phyloP scores from a whole-genome alignment of 1,140 invertebrate species.

The Pararge aegeria region DNA sequence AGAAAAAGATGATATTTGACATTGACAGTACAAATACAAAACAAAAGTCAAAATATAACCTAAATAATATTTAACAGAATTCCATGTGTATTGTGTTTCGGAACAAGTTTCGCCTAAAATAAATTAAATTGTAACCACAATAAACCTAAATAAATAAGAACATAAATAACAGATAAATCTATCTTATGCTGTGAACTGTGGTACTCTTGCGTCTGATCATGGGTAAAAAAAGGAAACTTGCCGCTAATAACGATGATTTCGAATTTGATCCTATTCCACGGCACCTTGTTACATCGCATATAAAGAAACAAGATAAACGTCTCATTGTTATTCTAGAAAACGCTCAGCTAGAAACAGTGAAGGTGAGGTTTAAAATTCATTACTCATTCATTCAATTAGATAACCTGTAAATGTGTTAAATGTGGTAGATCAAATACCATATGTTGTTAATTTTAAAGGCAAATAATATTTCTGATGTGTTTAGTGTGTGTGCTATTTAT shows the following conservation, averaged over 20 bases:
- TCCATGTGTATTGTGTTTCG: too few relatives aligned
- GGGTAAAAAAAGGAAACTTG: constrained; percentile 85
- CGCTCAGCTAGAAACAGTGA: constrained; percentile 97
- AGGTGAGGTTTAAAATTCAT: constrained; percentile 82
- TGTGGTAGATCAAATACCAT: too few relatives aligned
- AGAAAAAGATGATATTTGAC: too few relatives aligned
- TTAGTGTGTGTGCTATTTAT: too few relatives aligned
- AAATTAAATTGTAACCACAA: neutral
- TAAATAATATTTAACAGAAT: constrained; percentile 5
- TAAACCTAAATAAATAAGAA: neutral
- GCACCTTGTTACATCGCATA: constrained; percentile 84
- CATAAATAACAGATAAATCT: neutral
- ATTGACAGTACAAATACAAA: neutral
- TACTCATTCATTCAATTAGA: neutral
- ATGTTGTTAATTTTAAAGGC: too few relatives aligned
- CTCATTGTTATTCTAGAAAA: constrained; percentile 96
- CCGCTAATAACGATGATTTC: constrained; percentile 80
- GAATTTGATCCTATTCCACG: constrained; percentile 85
- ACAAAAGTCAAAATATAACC: constrained; percentile 2
- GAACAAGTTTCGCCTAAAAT: too few relatives aligned
- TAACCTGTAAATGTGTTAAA: neutral
- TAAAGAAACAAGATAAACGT: constrained; percentile 91
- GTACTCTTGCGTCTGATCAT: constrained; percentile 49
- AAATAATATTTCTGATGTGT: too few relatives aligned
- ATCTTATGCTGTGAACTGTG: neutral